Percentiles rank a stretch among this genome's conserved stretches.
Conservation (phyloP, 2,797 vertebrate species). For the Falco columbarius region DNA sequence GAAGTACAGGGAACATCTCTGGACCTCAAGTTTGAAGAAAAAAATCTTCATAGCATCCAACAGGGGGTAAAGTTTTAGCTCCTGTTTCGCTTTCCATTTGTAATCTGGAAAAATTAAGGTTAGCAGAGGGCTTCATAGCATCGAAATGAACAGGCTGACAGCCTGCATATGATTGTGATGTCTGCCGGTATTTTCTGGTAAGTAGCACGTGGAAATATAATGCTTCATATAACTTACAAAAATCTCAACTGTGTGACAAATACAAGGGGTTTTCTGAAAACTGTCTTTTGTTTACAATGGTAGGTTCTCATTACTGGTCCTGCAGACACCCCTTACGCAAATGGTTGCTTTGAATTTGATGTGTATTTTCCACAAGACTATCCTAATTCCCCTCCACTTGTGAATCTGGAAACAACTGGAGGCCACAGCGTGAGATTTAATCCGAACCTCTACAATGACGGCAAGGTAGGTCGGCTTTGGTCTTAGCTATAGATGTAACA, state of each 20-base stretch:
- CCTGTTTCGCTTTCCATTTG: not conserved
- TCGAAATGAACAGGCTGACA: not conserved
- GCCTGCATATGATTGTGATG: not conserved
- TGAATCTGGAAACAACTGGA: conserved; percentile 98
- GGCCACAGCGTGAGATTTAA: conserved; percentile 98
- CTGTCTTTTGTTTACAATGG: not conserved
- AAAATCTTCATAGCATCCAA: not conserved
- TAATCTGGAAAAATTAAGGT: not conserved
- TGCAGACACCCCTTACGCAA: conserved; percentile 95
- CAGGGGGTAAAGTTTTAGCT: not conserved
- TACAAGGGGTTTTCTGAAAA: not conserved
- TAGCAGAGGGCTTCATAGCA: not conserved
- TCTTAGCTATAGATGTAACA: not conserved
- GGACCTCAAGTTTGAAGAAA: not conserved
- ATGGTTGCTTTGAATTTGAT: conserved; percentile 98
- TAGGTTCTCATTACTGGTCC: conserved; percentile 99
- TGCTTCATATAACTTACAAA: accelerated
- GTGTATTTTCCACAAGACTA: conserved; percentile 99
- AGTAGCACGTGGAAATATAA: not conserved
- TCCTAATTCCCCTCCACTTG: conserved; percentile 96
- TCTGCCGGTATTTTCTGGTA: not conserved
- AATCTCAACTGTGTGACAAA: not conserved
- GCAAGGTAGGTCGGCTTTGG: conserved; percentile 84
- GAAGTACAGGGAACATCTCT: not conserved
- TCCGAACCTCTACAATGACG: conserved; percentile 99